phyloP scores from a whole-genome alignment of 1,140 invertebrate species.

The Cyrtorhinus lividipennis region DNA sequence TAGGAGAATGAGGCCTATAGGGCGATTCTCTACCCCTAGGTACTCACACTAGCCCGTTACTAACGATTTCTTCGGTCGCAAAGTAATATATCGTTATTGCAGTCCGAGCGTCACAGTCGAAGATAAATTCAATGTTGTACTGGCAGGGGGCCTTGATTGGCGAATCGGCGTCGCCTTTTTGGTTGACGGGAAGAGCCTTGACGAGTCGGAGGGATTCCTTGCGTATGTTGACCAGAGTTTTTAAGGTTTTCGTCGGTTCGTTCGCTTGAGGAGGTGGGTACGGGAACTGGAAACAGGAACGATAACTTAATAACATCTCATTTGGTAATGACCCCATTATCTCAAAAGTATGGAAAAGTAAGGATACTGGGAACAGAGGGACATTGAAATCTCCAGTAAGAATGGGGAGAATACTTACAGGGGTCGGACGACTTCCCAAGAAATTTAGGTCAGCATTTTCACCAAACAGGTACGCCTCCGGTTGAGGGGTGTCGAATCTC shows the following conservation, averaged over 20 bases:
- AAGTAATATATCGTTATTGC: constrained; percentile 91
- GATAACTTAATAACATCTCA: too few relatives aligned
- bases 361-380: too few relatives aligned
- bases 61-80: constrained; percentile 75
- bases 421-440: constrained; percentile 78
- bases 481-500: constrained; percentile 89
- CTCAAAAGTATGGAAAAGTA: too few relatives aligned
- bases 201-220: constrained; percentile 92
- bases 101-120: constrained; percentile 89
- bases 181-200: constrained; percentile 29
- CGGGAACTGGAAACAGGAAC: constrained; percentile 57
- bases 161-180: constrained; percentile 35
- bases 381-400: too few relatives aligned
- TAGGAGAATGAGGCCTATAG: too few relatives aligned
- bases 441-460: constrained; percentile 97
- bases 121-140: constrained; percentile 94
- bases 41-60: constrained; percentile 59
- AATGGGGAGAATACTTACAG: too few relatives aligned
- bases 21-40: too few relatives aligned
- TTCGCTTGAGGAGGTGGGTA: constrained; percentile 91
- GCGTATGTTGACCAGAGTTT: constrained; percentile 89
- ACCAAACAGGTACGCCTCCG: constrained; percentile 95
- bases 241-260: constrained; percentile 91
- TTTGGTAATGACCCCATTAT: too few relatives aligned
- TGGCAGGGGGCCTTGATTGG: constrained; percentile 43